Base-by-base conservation (phyloP, 2,888 invertebrate genomes). In the Meteorus colon region DNA sequence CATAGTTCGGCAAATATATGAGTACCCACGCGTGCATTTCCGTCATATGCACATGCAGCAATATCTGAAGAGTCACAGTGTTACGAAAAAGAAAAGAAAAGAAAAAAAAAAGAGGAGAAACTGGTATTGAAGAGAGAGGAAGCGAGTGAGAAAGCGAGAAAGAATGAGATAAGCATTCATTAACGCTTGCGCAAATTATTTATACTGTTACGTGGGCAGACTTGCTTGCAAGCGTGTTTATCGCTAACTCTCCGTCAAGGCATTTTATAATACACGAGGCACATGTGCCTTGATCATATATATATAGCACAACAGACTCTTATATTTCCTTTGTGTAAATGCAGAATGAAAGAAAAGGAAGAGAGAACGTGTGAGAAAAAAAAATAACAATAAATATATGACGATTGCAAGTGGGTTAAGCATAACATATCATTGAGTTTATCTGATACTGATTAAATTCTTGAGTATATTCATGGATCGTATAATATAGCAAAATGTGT, bases 111-210 rank as follows among this genome's bases (percentile, higher is more conserved):
- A 59, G 37, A 24, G 37, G 19, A 19, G 10, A 65, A 37, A 65
- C 31, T 31, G 29, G n/a, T 31, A 60, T 27, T 4, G 27, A 31
- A 60, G 12, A 60, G 12, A 31, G 4, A 8, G 19, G 19, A 19
- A 65, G 31, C 6, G 12, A 66, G 19, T 24, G 19, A 24, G 55
- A 55, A 19, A 48, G 41, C 12, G 24, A 66, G 51, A 63, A 41
- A 41, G 45, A 70, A 65, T 19, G 69, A 83, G 86, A 86, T 86
- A 86, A 87, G 84, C 83, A 84, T 87, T 84, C 85, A 84, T 87
- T 86, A 86, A 85, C 83, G 84, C 85, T 87, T 87, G 85, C 86
- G 85, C 86, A 86, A 88, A 84, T 85, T 86, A 85, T 86, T 86
- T 85, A 84, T 84, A 84, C 84, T 82, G 83, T 84, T 85, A 85